A percentile compares a stretch with the other conserved stretches of the same genome.
phyloP scores from a whole-genome alignment of 2,113 vertebrate species.

The Ameiurus melas region DNA sequence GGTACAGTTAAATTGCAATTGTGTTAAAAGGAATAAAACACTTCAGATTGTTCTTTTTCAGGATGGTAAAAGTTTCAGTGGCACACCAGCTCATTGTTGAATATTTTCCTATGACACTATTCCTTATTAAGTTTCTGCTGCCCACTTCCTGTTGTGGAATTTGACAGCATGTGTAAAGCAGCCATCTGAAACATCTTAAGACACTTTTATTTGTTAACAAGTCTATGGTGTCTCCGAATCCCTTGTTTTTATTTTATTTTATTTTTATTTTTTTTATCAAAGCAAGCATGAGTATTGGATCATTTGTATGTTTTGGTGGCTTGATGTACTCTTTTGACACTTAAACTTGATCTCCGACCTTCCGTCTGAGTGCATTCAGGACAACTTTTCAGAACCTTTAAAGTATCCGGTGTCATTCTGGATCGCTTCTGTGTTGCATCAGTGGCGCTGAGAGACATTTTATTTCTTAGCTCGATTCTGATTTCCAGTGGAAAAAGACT shows the following conservation, averaged over 20 bases:
- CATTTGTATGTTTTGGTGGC: not conserved
- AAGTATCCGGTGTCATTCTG: conserved; percentile 54
- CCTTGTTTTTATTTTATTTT: too few relatives aligned
- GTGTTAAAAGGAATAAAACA: not conserved
- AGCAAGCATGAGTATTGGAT: not conserved
- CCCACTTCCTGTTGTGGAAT: not conserved
- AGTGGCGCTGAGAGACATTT: conserved; percentile 25
- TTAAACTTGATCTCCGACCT: not conserved
- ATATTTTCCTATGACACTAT: not conserved
- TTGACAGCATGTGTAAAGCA: conserved; percentile 16
- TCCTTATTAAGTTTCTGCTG: not conserved
- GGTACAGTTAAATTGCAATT: too few relatives aligned
- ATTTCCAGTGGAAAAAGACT: conserved; percentile 46
- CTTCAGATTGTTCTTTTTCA: not conserved
- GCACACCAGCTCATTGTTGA: not conserved
- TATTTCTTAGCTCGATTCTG: conserved; percentile 17
- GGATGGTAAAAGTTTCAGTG: not conserved
- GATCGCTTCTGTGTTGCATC: conserved; percentile 53
- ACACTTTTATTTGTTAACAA: conserved; percentile 5
- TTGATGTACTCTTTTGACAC: conserved; percentile 32
- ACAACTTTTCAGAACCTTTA: conserved; percentile 39
- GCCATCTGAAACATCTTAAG: not conserved
- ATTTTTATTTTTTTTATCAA: not conserved
- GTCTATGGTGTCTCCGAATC: not conserved
- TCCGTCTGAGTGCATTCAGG: conserved; percentile 8